Evolutionary conservation across 2,797 vertebrate genomes (phyloP).

Genomic region (Scolopax rusticola): DNA sequence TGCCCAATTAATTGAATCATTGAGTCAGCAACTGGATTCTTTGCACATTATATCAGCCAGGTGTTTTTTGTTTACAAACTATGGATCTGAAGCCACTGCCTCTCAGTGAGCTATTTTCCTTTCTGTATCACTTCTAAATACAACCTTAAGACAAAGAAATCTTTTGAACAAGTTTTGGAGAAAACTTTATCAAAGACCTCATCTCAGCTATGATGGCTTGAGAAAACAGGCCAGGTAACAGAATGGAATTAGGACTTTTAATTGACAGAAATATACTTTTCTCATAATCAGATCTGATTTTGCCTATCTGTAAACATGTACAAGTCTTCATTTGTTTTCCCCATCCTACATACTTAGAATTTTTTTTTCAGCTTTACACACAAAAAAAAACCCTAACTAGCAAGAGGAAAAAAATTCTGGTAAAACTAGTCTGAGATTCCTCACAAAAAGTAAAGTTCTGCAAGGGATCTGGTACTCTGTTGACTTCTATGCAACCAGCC

Average conservation of each 20-base stretch:
- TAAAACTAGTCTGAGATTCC: not conserved
- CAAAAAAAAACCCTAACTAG: not conserved
- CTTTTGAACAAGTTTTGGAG: not conserved
- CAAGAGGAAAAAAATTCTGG: not conserved
- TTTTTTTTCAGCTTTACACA: not conserved
- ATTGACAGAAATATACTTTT: not conserved
- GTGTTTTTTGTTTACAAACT: not conserved
- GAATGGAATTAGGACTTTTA: not conserved
- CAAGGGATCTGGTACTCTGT: not conserved
- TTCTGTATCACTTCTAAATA: not conserved
- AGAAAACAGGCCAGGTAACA: not conserved
- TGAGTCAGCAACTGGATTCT: not conserved
- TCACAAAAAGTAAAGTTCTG: not conserved
- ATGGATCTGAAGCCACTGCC: not conserved
- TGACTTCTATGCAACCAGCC: not conserved
- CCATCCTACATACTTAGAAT: not conserved
- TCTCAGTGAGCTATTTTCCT: not conserved
- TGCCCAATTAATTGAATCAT: not conserved
- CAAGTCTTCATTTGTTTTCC: not conserved
- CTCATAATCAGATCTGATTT: not conserved
- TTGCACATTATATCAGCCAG: not conserved
- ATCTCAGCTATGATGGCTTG: not conserved
- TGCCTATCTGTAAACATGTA: not conserved
- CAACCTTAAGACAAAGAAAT: not conserved
- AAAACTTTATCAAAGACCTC: not conserved